A percentile compares a stretch with the other conserved stretches of the same genome.
These are phyloP conservation scores for Sebastes vulpes DNA, from an alignment of 2,797 vertebrate species.

Conservation along the genomic window DNA sequence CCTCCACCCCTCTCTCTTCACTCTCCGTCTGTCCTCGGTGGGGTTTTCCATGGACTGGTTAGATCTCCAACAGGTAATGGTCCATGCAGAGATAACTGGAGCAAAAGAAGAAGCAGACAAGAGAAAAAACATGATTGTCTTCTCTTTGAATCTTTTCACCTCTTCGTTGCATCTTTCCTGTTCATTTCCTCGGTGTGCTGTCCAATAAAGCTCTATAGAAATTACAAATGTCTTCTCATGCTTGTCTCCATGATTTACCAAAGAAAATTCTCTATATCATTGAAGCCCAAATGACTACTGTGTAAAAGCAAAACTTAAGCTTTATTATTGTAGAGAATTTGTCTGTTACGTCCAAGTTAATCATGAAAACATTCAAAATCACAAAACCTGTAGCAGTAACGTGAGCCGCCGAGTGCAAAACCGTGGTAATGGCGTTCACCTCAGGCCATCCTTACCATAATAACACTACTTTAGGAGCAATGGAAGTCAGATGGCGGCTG, in stretches of 20 bases:
- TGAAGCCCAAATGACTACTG: not conserved
- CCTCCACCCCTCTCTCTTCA: slow-evolving; percentile 21
- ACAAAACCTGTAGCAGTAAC: too few species aligned
- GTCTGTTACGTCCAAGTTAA: too few species aligned
- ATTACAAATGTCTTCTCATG: not conserved
- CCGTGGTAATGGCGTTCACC: too few species aligned
- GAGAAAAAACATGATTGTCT: not conserved
- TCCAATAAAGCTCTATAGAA: not conserved
- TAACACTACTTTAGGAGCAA: too few species aligned
- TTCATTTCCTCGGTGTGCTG: not conserved
- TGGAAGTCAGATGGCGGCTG: too few species aligned
- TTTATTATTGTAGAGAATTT: not conserved
- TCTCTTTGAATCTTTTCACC: not conserved
- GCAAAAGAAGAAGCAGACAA: slow-evolving; percentile 7
- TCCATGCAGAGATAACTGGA: slow-evolving; percentile 24
- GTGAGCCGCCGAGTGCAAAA: too few species aligned
- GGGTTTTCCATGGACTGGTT: slow-evolving; percentile 78
- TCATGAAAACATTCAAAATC: too few species aligned
- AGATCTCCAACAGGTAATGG: slow-evolving; percentile 49
- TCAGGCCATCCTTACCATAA: too few species aligned
- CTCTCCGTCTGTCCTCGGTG: slow-evolving; percentile 55
- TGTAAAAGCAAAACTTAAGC: not conserved
- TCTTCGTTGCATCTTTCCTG: not conserved
- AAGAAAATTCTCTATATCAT: not conserved
- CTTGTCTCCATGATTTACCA: not conserved